Evolutionary conservation across 2,797 vertebrate species (phyloP).

Genomic region (Philypnodon macrostomus): DNA sequence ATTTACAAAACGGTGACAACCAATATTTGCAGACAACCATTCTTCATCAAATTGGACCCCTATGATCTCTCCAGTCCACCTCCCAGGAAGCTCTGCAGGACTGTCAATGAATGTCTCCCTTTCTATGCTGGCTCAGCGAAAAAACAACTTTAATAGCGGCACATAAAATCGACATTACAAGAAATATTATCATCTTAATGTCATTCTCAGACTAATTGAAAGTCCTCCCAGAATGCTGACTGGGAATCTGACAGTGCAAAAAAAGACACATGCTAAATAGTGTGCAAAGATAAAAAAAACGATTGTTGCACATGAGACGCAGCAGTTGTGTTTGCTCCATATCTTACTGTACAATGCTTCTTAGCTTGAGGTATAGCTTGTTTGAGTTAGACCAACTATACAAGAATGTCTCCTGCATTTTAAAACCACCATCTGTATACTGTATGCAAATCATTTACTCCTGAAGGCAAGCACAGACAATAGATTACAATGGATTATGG

Average conservation of each 20-base stretch:
- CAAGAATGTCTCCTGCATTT: no score
- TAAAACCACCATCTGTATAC: no score
- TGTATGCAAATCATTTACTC: no score
- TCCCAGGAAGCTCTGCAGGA: slow-evolving; percentile 14
- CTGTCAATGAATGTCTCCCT: slow-evolving; percentile 49
- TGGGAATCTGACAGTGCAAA: slow-evolving; percentile 46
- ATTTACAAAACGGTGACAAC: neutral
- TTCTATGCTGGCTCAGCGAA: slow-evolving; percentile 57
- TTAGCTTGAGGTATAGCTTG: no score
- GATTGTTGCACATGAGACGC: slow-evolving; percentile 2
- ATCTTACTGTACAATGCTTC: no score
- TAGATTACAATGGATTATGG: no score
- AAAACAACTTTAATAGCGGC: slow-evolving; percentile 64
- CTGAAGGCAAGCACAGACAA: no score
- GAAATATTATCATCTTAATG: slow-evolving; percentile 62
- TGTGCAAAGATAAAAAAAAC: slow-evolving; percentile 30
- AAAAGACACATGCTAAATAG: slow-evolving; percentile 34
- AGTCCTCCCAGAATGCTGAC: slow-evolving; percentile 67
- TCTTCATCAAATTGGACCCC: neutral
- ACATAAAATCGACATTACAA: slow-evolving; percentile 70
- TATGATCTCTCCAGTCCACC: neutral
- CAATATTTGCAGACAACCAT: neutral
- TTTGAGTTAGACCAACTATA: no score
- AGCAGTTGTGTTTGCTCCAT: no score
- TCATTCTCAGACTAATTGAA: slow-evolving; percentile 60